phyloP scores from a whole-genome alignment of 1,140 invertebrate species.

The Stenopsyche tienmushanensis region DNA sequence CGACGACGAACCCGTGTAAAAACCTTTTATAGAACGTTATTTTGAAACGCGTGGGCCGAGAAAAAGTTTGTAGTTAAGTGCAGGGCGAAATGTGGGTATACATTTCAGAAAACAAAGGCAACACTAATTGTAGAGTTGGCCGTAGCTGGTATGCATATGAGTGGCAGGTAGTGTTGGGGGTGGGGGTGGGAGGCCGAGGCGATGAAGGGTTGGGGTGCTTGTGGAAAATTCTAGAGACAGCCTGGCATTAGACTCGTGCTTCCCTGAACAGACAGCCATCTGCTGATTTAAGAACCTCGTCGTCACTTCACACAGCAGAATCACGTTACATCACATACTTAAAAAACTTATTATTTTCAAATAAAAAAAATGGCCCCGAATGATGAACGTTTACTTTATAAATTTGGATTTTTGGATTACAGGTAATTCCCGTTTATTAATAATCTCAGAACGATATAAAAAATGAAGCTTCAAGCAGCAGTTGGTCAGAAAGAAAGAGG shows the following conservation, averaged over 20 bases:
- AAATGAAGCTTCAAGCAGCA: too few relatives aligned
- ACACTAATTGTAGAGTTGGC: constrained; percentile 27
- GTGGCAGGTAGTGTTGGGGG: constrained; percentile 12
- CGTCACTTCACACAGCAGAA: constrained; percentile 6
- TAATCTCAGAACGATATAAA: too few relatives aligned
- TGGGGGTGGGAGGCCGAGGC: constrained; percentile 9
- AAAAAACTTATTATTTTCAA: neutral
- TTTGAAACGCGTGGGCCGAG: constrained; percentile 3
- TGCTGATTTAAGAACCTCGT: constrained; percentile 27
- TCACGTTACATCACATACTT: neutral
- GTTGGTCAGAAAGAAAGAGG: too few relatives aligned
- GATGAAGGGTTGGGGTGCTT: constrained; percentile 29
- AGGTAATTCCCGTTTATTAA: too few relatives aligned
- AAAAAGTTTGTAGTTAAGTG: constrained; percentile 15
- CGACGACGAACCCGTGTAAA: too few relatives aligned
- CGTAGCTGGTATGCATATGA: constrained; percentile 10
- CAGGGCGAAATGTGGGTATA: constrained; percentile 12
- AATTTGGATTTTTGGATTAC: neutral
- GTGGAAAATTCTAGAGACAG: constrained; percentile 40
- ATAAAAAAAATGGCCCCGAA: too few relatives aligned
- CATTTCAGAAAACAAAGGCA: constrained; percentile 26
- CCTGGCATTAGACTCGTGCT: constrained; percentile 34
- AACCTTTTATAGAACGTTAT: neutral
- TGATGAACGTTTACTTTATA: neutral
- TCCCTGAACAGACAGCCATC: constrained; percentile 26